A percentile compares a stretch with the other conserved stretches of the same genome.
These are phyloP conservation scores for Enteromius anoplus DNA, from an alignment of 2,797 vertebrate species.

Conservation along the genomic window DNA sequence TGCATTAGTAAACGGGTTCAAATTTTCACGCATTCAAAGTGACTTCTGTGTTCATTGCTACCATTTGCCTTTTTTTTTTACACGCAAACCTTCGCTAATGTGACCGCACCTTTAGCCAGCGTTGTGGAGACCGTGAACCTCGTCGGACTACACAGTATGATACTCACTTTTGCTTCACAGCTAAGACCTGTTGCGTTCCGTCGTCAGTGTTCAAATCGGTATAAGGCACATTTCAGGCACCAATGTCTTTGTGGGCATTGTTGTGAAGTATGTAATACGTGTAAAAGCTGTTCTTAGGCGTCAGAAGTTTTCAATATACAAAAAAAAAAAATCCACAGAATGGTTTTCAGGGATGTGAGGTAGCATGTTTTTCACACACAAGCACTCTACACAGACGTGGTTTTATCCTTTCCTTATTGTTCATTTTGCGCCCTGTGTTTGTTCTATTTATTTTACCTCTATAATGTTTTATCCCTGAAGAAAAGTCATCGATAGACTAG, in stretches of 20 bases:
- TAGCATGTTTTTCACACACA: conserved; percentile 46
- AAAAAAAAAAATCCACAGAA: conserved; percentile 73
- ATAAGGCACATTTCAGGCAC: conserved; percentile 74
- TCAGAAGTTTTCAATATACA: conserved; percentile 79
- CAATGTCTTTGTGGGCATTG: conserved; percentile 87
- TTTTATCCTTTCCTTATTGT: conserved; percentile 60
- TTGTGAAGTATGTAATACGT: conserved; percentile 83
- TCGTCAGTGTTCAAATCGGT: conserved; percentile 85
- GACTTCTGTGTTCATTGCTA: neutral
- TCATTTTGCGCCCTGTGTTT: conserved; percentile 21
- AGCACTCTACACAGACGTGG: conserved; percentile 16
- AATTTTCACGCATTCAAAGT: neutral
- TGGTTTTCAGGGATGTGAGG: conserved; percentile 72
- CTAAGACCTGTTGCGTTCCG: conserved; percentile 78
- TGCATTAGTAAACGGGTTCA: neutral
- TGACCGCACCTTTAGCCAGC: conserved; percentile 32
- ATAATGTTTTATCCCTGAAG: conserved; percentile 11
- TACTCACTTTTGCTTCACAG: conserved; percentile 77
- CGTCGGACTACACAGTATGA: conserved; percentile 55
- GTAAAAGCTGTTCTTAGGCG: conserved; percentile 81
- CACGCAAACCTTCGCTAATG: neutral
- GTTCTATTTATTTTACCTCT: conserved; percentile 52
- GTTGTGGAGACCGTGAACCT: conserved; percentile 30
- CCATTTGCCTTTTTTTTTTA: neutral
- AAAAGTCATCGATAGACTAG: neutral